phyloP scores from a whole-genome alignment of 2,113 vertebrate genomes.

The Equus quagga region DNA sequence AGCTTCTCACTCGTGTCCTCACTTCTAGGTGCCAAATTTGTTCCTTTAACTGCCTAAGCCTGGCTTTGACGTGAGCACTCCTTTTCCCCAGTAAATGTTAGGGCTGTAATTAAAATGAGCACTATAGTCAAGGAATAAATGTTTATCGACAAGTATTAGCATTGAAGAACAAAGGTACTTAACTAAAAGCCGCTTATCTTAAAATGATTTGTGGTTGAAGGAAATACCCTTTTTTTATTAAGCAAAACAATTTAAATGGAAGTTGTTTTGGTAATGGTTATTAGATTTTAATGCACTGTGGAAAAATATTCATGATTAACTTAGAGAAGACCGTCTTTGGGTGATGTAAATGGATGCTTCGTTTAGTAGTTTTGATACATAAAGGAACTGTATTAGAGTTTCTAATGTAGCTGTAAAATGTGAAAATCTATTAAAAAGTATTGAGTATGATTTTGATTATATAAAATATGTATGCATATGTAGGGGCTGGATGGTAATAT shows the following conservation, averaged over 20 bases:
- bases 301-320: conserved; percentile 50
- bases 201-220: conserved; percentile 33
- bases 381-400: conserved; percentile 33
- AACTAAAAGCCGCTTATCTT: conserved; percentile 20
- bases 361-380: conserved; percentile 60
- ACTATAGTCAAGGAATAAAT: background rate
- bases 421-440: background rate
- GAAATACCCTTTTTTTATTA: background rate
- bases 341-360: conserved; percentile 40
- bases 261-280: conserved; percentile 60
- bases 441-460: conserved; percentile 29
- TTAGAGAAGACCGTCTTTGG: background rate
- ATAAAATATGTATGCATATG: background rate
- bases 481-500: conserved; percentile 40
- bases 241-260: conserved; percentile 46
- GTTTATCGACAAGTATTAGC: conserved; percentile 31
- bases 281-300: conserved; percentile 56
- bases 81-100: conserved; percentile 27
- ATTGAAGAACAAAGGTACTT: conserved; percentile 41
- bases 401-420: conserved; percentile 27
- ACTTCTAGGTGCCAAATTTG: background rate
- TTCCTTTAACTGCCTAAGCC: background rate
- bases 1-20: background rate
- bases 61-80: background rate
- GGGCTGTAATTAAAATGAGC: conserved; percentile 15